phyloP scores from a whole-genome alignment of 92 coral and sea anemone genomes.

The Parazoanthus atlanticus region DNA sequence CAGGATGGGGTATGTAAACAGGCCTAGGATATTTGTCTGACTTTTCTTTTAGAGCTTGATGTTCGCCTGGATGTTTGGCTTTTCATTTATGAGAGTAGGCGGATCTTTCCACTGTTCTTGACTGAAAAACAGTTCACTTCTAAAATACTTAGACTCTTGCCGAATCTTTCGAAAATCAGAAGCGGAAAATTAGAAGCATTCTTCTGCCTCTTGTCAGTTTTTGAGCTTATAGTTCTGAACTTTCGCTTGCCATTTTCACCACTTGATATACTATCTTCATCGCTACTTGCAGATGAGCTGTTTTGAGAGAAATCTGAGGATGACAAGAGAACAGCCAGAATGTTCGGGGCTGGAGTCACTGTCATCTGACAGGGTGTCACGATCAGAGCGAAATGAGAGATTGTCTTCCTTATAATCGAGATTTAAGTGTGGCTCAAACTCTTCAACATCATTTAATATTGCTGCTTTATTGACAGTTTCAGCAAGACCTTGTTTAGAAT shows the following conservation, averaged over 20 bases:
- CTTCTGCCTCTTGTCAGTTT: background rate
- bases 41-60: background rate
- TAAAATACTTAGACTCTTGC: background rate
- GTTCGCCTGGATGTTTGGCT: conserved; percentile 37
- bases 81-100: conserved; percentile 22
- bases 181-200: background rate
- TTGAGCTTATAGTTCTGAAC: background rate
- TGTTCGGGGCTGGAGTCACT: no score
- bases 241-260: no score
- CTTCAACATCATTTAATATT: no score
- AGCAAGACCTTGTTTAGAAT: no score
- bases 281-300: background rate
- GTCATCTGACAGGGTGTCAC: no score
- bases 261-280: no score
- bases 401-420: no score
- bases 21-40: conserved; percentile 22
- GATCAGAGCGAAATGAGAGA: no score
- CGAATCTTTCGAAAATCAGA: background rate
- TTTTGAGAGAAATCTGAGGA: no score
- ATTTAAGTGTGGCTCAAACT: no score
- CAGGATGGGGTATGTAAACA: conserved; percentile 34
- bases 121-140: background rate
- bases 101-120: conserved; percentile 12
- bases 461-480: no score
- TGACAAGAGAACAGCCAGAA: no score